These are phyloP conservation scores for Microchrysa polita DNA, from an alignment of 2,888 invertebrate species.

Conservation along the genomic window DNA sequence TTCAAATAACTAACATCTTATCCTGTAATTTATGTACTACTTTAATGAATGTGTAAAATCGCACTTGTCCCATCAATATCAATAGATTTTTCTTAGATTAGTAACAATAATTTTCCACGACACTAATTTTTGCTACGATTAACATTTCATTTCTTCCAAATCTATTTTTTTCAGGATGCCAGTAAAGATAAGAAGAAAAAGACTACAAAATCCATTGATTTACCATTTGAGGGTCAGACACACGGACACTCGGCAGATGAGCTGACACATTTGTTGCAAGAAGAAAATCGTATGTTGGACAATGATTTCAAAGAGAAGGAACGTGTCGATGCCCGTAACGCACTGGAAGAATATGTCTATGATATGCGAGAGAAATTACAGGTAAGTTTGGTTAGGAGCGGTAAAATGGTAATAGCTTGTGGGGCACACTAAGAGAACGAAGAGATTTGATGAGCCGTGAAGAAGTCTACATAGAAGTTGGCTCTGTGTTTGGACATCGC, in stretches of 20 bases:
- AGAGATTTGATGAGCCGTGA: no score
- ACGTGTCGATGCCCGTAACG: constrained; percentile 94
- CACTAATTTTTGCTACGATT: no score
- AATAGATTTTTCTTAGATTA: no score
- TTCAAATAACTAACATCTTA: no score
- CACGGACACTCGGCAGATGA: constrained; percentile 77
- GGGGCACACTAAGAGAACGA: no score
- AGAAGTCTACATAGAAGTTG: no score
- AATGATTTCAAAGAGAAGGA: constrained; percentile 94
- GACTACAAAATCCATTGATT: constrained; percentile 80
- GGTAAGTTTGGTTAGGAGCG: constrained; percentile 55
- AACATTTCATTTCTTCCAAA: not conserved
- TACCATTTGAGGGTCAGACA: constrained; percentile 82
- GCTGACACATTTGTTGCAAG: constrained; percentile 78
- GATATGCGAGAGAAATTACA: constrained; percentile 90
- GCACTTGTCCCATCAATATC: no score
- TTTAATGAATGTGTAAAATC: no score
- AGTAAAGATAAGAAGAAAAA: constrained; percentile 81
- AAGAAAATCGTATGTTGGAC: constrained; percentile 84
- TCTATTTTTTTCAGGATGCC: constrained; percentile 58
- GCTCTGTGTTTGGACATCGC: no score
- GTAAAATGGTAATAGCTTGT: no score
- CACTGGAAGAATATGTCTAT: constrained; percentile 98
- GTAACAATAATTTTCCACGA: no score
- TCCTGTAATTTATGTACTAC: no score